phyloP scores from a whole-genome alignment of 2,888 invertebrate genomes.

The Monopis laevigella region DNA sequence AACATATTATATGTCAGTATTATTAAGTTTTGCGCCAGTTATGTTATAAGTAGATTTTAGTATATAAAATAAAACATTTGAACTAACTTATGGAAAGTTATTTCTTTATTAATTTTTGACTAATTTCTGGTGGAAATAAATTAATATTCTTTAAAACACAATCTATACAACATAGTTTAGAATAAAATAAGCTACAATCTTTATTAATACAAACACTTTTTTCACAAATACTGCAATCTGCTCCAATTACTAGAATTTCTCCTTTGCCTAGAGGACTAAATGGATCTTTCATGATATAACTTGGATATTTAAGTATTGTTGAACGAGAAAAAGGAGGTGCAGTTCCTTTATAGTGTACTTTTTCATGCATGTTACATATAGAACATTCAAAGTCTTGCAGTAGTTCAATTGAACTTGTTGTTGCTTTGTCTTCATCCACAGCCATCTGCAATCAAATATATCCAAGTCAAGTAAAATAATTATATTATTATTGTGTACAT shows the following conservation, averaged over 20 bases:
- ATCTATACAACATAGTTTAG: slow-evolving; percentile 74
- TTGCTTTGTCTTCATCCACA: slow-evolving; percentile 34
- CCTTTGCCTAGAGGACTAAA: slow-evolving; percentile 78
- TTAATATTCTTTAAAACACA: slow-evolving; percentile 71
- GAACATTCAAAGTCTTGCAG: slow-evolving; percentile 69
- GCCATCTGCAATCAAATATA: slow-evolving; percentile 33
- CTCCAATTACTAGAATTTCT: slow-evolving; percentile 81
- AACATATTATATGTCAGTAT: too few relatives aligned
- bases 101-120: slow-evolving; percentile 22
- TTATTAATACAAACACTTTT: slow-evolving; percentile 75
- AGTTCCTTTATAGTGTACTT: slow-evolving; percentile 79
- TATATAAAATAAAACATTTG: too few relatives aligned
- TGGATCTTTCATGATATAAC: slow-evolving; percentile 86
- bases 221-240: slow-evolving; percentile 76
- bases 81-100: too few relatives aligned
- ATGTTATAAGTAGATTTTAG: too few relatives aligned
- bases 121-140: slow-evolving; percentile 75
- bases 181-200: slow-evolving; percentile 84
- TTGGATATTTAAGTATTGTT: slow-evolving; percentile 74
- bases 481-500: not conserved
- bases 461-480: not conserved
- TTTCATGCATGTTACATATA: slow-evolving; percentile 73
- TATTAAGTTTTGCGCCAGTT: too few relatives aligned
- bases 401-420: slow-evolving; percentile 24
- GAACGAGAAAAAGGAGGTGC: slow-evolving; percentile 78